Conservation (phyloP, 1,140 invertebrate species). For the Wiebesia pumilae region DNA sequence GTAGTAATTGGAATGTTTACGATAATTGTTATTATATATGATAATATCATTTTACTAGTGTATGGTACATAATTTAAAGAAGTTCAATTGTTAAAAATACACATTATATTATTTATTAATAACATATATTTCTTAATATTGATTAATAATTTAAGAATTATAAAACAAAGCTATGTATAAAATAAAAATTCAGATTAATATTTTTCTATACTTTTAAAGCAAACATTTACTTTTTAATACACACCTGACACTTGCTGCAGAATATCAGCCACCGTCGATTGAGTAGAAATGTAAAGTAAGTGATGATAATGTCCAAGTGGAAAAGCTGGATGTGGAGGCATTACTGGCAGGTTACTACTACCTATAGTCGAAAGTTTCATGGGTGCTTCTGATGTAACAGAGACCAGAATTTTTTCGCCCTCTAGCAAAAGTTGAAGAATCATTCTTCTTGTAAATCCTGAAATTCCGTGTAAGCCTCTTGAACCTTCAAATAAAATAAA, state of each 20-base stretch:
- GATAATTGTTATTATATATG: no score
- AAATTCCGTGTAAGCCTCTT: constrained; percentile 80
- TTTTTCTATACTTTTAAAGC: no score
- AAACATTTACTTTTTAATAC: constrained; percentile 5
- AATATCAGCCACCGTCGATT: constrained; percentile 81
- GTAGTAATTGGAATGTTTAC: no score
- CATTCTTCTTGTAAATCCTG: constrained; percentile 90
- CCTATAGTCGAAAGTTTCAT: constrained; percentile 67
- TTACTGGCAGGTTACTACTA: constrained; percentile 64
- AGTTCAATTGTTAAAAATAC: no score
- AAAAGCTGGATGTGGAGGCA: constrained; percentile 72
- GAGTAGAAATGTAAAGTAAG: constrained; percentile 83
- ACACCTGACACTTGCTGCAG: constrained; percentile 77
- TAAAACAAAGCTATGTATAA: no score
- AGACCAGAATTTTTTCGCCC: constrained; percentile 87
- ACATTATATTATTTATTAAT: no score
- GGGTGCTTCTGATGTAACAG: constrained; percentile 77
- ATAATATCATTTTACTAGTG: no score
- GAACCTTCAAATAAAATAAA: constrained; percentile 64
- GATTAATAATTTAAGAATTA: no score
- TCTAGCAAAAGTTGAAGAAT: constrained; percentile 90
- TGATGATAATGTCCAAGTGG: constrained; percentile 78
- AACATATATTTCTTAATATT: no score
- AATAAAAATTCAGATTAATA: no score
- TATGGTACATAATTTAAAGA: no score